Percentiles rank a stretch among this genome's conserved stretches.
These are phyloP conservation scores for Diarsia dahlii DNA, from an alignment of 2,888 invertebrate genomes.

Conservation along the genomic window DNA sequence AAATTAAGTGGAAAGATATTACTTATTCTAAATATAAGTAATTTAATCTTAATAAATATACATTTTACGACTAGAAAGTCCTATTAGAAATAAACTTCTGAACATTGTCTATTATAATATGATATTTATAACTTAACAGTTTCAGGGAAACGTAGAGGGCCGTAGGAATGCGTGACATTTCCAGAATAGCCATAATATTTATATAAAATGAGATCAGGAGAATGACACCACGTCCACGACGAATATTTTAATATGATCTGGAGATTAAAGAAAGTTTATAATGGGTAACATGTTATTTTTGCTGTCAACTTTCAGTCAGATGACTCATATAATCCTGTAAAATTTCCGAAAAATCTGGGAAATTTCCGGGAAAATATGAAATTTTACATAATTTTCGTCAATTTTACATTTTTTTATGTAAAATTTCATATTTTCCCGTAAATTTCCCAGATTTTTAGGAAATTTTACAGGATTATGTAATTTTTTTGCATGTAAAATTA, in stretches of 20 bases:
- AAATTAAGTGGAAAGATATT: not conserved
- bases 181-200: constrained; percentile 54
- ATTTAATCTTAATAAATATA: not conserved
- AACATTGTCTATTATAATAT: constrained; percentile 25
- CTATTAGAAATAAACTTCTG: constrained; percentile 7
- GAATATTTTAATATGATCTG: constrained; percentile 20
- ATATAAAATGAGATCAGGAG: constrained; percentile 42
- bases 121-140: constrained; percentile 46
- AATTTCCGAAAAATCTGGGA: too few relatives aligned
- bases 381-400: too few relatives aligned
- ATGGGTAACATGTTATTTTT: not conserved
- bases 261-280: constrained; percentile 22
- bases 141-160: constrained; percentile 37
- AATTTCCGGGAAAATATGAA: too few relatives aligned
- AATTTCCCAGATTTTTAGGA: too few relatives aligned
- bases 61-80: constrained; percentile 20
- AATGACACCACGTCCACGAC: constrained; percentile 26
- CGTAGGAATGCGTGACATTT: constrained; percentile 60
- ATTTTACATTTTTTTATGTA: too few relatives aligned
- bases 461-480: too few relatives aligned
- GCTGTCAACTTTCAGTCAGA: not conserved
- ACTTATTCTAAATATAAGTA: not conserved
- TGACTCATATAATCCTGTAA: too few relatives aligned
- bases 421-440: too few relatives aligned
- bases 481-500: too few relatives aligned